phyloP scores from a whole-genome alignment of 35 echinoderm and acorn worm genomes.

The Heliocidaris tuberculata region DNA sequence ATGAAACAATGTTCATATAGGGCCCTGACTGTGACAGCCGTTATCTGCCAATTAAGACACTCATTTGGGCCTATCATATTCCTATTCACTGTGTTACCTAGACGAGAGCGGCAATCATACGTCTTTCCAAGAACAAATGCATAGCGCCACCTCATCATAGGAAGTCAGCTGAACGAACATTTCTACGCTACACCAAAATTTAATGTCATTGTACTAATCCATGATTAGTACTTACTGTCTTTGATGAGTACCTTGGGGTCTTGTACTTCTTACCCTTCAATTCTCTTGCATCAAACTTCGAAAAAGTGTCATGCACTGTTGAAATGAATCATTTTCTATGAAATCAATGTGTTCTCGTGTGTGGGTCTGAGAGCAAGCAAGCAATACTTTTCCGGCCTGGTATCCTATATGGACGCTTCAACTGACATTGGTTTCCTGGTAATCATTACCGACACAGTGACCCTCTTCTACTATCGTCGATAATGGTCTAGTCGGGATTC shows the following conservation, averaged over 20 bases:
- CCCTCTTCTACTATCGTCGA: neutral
- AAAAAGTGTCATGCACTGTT: neutral
- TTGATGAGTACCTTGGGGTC: neutral
- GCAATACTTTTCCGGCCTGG: neutral
- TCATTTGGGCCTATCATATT: too few species aligned
- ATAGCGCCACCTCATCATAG: neutral
- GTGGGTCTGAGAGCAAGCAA: neutral
- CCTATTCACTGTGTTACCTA: too few species aligned
- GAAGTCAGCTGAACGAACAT: neutral
- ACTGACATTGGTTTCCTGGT: neutral
- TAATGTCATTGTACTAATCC: conserved; percentile 17
- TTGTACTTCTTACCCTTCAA: neutral
- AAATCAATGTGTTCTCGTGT: neutral
- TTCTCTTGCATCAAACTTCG: neutral
- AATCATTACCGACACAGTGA: neutral
- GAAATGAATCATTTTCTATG: neutral
- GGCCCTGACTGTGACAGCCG: too few species aligned
- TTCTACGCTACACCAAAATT: neutral
- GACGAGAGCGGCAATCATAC: neutral
- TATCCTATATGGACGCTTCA: neutral
- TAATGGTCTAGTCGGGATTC: neutral
- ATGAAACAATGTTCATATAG: too few species aligned
- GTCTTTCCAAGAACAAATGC: neutral
- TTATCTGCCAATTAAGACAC: too few species aligned
- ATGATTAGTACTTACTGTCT: neutral